Conservation (phyloP, 2,797 vertebrate species). For the Helarctos malayanus region DNA sequence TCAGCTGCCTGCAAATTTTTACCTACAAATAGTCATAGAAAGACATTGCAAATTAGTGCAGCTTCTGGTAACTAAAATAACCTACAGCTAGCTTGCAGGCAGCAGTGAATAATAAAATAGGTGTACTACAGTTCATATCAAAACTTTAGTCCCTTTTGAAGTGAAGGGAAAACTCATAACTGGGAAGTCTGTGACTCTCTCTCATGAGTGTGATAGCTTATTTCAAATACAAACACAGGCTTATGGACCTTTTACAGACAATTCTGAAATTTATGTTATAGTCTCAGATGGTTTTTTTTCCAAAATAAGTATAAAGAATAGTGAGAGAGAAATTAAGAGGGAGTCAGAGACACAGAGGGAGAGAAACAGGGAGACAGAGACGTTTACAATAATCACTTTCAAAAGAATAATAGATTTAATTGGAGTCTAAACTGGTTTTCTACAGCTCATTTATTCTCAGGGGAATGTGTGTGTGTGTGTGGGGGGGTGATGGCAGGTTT, state of each 20-base stretch:
- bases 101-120: slow-evolving; percentile 69
- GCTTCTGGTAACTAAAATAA: slow-evolving; percentile 75
- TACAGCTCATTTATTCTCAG: background rate
- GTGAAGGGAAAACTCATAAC: slow-evolving; percentile 19
- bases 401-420: background rate
- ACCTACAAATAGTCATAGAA: slow-evolving; percentile 60
- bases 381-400: background rate
- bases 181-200: background rate
- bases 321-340: background rate
- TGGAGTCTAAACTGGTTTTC: background rate
- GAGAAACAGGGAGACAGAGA: background rate
- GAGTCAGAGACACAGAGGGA: background rate
- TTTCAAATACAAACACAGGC: background rate
- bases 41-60: slow-evolving; percentile 74
- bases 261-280: background rate
- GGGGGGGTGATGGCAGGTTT: background rate
- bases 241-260: background rate
- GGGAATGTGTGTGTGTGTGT: rapidly evolving
- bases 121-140: slow-evolving; percentile 62
- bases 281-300: background rate
- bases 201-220: background rate
- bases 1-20: slow-evolving; percentile 55
- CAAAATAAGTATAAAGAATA: background rate
- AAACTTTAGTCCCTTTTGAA: slow-evolving; percentile 56
- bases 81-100: slow-evolving; percentile 73